Evolutionary conservation across 2,797 vertebrate species (phyloP), one percentile per base, ranked within the genome.

Genomic region (Enteromius trimaculatus): DNA sequence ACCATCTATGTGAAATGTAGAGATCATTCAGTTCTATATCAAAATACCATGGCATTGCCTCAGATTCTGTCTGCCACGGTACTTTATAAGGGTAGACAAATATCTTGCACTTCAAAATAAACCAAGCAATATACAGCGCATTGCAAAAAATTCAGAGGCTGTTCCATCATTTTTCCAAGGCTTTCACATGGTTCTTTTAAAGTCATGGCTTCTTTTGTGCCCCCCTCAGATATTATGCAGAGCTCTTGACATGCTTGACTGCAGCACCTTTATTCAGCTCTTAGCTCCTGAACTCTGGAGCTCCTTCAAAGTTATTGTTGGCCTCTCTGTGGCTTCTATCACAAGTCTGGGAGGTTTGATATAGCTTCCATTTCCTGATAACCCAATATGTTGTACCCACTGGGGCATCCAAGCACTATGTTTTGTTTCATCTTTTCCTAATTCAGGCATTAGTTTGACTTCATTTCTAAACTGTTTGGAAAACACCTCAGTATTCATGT

Each of bases 211-310:
- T 69, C 26, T 51, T 58, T 55, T 77, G 31, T 68, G 71, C 80
- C 34, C 31, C n/a, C 11, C 17, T 49, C n/a, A 37, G 42, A 72
- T 23, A 37, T 71, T 68, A 31, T 77, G 60, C 81, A 42, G 44
- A 68, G 81, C 49, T 77, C 19, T 58, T 69, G 81, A 69, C 68
- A 83, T 82, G 49, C 72, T 55, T 69, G 37, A 47, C 74, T 77
- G 34, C 44, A 16, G n/a, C 44, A 53, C 81, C 10, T 82, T 76
- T 68, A 42, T 76, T 82, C 60, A 16, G 49, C 31, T 82, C 42
- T 58, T 17, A 16, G 53, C 49, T 34, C 14, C 53, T 72, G 69
- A 72, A 62, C 37, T 78, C 68, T 58, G 53, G 7, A 76, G 49
- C 72, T 66, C 16, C 62, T 77, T 42, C 17, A 65, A 58, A 77